These are phyloP conservation scores for Thymelicus sylvestris DNA, from an alignment of 2,888 invertebrate genomes.

Conservation along the genomic window DNA sequence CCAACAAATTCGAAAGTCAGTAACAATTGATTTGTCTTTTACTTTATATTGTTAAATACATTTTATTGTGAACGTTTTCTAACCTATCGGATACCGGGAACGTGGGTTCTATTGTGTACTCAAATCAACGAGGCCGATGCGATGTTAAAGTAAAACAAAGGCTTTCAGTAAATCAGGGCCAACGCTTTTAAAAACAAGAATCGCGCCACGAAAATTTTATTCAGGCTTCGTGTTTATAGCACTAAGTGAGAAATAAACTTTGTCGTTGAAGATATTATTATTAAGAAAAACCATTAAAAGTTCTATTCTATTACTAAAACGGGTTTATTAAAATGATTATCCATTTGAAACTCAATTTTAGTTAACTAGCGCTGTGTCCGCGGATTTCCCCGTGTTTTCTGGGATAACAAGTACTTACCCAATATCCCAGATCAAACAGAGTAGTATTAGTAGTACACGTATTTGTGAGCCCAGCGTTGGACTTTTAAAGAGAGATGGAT, in stretches of 20 bases:
- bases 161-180: slow-evolving; percentile 67
- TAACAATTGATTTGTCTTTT: slow-evolving; percentile 55
- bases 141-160: slow-evolving; percentile 72
- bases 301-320: too few species aligned
- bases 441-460: too few species aligned
- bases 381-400: too few species aligned
- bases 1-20: background rate
- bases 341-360: too few species aligned
- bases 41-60: slow-evolving; percentile 69
- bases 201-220: slow-evolving; percentile 58
- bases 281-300: background rate
- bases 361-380: too few species aligned
- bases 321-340: too few species aligned
- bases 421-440: too few species aligned
- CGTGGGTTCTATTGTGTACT: slow-evolving; percentile 71
- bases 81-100: slow-evolving; percentile 72
- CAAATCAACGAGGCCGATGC: slow-evolving; percentile 68
- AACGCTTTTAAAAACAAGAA: slow-evolving; percentile 63
- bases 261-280: background rate
- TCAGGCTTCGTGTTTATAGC: slow-evolving; percentile 50
- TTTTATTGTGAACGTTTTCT: slow-evolving; percentile 76
- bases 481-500: too few species aligned
- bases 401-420: too few species aligned
- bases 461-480: too few species aligned
- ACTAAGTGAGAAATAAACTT: slow-evolving; percentile 43